Base-by-base conservation (phyloP, 1,140 invertebrate species). In the Stratiolaelaps scimitus region DNA sequence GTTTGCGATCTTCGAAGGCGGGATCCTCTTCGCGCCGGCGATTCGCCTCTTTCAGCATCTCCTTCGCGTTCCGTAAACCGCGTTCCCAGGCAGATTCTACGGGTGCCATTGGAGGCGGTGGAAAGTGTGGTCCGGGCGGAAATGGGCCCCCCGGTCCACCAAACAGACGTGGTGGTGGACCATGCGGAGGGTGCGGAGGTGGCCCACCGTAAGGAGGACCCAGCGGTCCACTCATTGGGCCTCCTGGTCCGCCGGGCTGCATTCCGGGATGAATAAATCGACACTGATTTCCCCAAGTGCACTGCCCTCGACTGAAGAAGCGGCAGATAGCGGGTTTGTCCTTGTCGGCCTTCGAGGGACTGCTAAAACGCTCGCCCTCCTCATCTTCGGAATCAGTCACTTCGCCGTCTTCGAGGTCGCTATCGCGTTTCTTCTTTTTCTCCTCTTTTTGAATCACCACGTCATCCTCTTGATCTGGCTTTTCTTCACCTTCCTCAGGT, bases 21-120 rank as follows among this genome's bases (percentile, higher is more conserved):
- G 53, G 53, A 60, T 60, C 53, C 53, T 60, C 53, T 26, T 60
- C 53, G 15, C 53, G 53, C 26, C 53, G 53, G 15, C 53, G 53
- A 60, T 23, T 60, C 13, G 53, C 53, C 34, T 60, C 53, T 23
- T 60, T 60, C 15, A 60, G 34, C 34, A 60, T 29, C 10, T 60
- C 26, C 23, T 60, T 60, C 53, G 53, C 53, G 20, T 60, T 60
- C 15, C 53, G 13, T 17, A 60, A 34, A 15, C 53, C 53, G 26
- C 53, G 26, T 34, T 60, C 53, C 53, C 53, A 60, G 1, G 53
- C 53, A 23, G 26, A 29, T 26, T 60, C 53, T 23, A 60, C 53
- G 4, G 53, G 53, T 19, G 53, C 53, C 53, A 60, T 60, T 15
- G 53, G 53, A 20, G 34, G 26, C 17, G 53, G 34, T 15, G 53